Base-by-base conservation (phyloP, 2,113 vertebrate genomes). In the Caracal caracal region DNA sequence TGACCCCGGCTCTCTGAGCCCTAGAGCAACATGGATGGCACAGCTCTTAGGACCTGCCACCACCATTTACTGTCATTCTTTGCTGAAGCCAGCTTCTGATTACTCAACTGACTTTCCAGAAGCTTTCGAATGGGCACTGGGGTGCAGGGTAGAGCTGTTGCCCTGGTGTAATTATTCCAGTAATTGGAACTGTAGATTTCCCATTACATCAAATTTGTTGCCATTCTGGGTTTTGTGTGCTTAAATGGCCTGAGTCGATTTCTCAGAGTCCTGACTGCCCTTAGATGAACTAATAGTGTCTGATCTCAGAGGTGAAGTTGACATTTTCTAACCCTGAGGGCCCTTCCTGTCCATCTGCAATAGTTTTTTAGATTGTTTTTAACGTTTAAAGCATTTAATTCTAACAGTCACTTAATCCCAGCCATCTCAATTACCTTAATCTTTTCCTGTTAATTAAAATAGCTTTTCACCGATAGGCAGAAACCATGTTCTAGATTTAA, bases 201-300 rank as follows among this genome's bases (percentile, higher is more conserved):
- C 90, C n/a, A 65, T 96, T 80, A 87, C 3, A 51, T 96, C 90
- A 95, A 26, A 73, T 95, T 95, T 96, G 49, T 80, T 90, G 90
- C 26, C 80, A 84, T 94, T 90, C 56, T 0, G 0, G 88, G 30
- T n/a, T 88, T 76, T 96, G 30, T 85, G 30, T 94, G 33, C 88
- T 90, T 94, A 90, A 85, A 71, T 91, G 83, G 47, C 85, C 82
- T 78, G 66, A 95, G 59, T 96, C 0, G 5, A 47, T 73, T 95
- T 95, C 95, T 91, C n/a, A 88, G 89, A 70, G 51, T 63, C 75
- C 73, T 96, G 61, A 37, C 30, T 90, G 71, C 71, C 35, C 61
- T 94, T 56, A 73, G 59, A 93, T 95, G 94, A 96, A 81, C 63
- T 89, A 79, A 82, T n/a, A 53, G 12, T 22, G n/a, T 93, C 88